Conservation (phyloP, 1,140 invertebrate species). For the Bombus haemorrhoidalis region DNA sequence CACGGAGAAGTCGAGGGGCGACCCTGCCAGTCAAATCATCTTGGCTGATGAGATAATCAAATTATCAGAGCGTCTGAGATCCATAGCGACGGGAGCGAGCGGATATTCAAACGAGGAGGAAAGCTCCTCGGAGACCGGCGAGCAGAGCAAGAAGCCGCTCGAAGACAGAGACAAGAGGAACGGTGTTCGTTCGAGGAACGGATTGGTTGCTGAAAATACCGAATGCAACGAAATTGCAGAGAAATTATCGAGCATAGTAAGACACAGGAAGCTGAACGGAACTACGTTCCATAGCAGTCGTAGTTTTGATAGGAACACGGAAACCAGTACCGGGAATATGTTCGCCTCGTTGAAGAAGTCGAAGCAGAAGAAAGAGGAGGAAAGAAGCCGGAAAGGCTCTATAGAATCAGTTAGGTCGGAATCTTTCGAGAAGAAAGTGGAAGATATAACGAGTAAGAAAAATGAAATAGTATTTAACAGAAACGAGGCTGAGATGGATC, state of each 20-base stretch:
- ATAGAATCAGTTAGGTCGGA: neutral
- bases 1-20: conserved; percentile 58
- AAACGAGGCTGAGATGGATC: conserved; percentile 68
- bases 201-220: conserved; percentile 12
- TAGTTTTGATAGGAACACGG: conserved; percentile 66
- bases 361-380: neutral
- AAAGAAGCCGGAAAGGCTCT: neutral
- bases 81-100: conserved; percentile 67
- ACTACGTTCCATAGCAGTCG: conserved; percentile 77
- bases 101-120: neutral
- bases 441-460: neutral
- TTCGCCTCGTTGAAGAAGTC: conserved; percentile 51
- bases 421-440: neutral
- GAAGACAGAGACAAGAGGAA: neutral
- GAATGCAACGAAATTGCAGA: conserved; percentile 83
- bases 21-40: conserved; percentile 77
- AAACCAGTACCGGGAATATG: conserved; percentile 29
- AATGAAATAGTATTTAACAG: neutral
- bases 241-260: conserved; percentile 88
- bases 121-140: neutral
- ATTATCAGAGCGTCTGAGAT: conserved; percentile 81
- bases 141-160: neutral
- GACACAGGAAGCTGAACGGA: conserved; percentile 83
- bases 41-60: conserved; percentile 91
- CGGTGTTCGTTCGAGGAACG: conserved; percentile 22